Base-by-base conservation (phyloP, 2,113 vertebrate species). In the Ammodytes marinus region DNA sequence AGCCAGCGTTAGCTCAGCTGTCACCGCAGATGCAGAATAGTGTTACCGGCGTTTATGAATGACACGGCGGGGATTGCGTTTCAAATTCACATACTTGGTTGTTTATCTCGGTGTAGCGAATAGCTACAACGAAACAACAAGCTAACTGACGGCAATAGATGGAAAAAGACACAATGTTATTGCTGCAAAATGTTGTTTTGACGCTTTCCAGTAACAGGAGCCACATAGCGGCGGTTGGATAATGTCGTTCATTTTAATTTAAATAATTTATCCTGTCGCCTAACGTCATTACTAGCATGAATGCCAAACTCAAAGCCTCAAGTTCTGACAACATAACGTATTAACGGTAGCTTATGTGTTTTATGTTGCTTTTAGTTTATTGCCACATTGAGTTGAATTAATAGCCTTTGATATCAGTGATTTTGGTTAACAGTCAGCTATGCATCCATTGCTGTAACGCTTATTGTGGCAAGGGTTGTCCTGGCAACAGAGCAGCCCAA, bases 1-100 rank as follows among this genome's bases (percentile, higher is more conserved):
- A 90, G 90, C 76, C 86, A 57, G 69, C 49, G 71, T 89, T 89
- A 91, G 92, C 89, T 89, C 92, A 83, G 83, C 92, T 92, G 91
- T 88, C 85, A 83, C 74, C 79, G 83, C 86, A 77, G 74, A 85
- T 59, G 83, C 79, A 65, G 57, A 76, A 73, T 69, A 70, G 67
- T 59, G 61, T 50, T 43, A 65, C 88, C 80, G 79, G 75, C 75
- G 79, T 75, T 67, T 81, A 58, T 47, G 67, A 84, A 68, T 43
- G 70, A 71, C 75, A 74, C 71, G 58, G 27, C 27, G 47, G 60
- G 45, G 45, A 68, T 68, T 19, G 65, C 47, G 52, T 69, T 19
- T 70, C 2, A 6, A 2, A 66, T 55, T 14, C 59, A 45, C 65
- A 1, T 6, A 60, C 66, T n/a, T 17, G 2, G 4, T 6, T 14